Evolutionary conservation across 2,797 vertebrate species (phyloP).

Genomic region (Acomys russatus): DNA sequence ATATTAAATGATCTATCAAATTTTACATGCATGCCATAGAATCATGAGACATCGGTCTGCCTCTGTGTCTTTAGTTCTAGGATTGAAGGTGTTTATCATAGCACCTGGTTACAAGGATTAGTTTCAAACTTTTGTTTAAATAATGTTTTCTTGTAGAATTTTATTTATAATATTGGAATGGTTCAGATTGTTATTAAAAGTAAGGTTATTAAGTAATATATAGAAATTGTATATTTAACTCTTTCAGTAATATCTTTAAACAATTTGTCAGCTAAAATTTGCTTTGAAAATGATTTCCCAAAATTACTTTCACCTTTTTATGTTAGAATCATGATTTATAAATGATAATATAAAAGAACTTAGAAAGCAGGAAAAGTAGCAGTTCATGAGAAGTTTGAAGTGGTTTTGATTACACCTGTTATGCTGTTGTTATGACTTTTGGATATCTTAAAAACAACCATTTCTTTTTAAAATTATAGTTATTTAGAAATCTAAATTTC

Average conservation of each 20-base stretch:
- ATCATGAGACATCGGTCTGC: neutral
- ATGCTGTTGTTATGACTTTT: slow-evolving; percentile 35
- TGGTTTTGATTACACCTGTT: slow-evolving; percentile 55
- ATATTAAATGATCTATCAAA: slow-evolving; percentile 9
- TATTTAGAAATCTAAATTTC: slow-evolving; percentile 62
- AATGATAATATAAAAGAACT: slow-evolving; percentile 69
- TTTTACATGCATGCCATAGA: slow-evolving; percentile 14
- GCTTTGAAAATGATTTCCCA: slow-evolving; percentile 71
- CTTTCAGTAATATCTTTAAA: slow-evolving; percentile 36
- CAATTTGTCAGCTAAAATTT: slow-evolving; percentile 71
- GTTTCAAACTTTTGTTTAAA: neutral
- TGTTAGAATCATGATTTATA: slow-evolving; percentile 73
- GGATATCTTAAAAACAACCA: slow-evolving; percentile 57
- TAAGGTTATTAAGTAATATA: slow-evolving; percentile 51
- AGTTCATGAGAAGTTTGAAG: slow-evolving; percentile 49
- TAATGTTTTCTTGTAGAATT: slow-evolving; percentile 35
- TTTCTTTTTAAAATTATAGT: neutral
- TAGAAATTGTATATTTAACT: slow-evolving; percentile 65
- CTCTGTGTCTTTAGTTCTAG: neutral
- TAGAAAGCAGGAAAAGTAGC: slow-evolving; percentile 58
- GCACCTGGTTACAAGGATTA: neutral
- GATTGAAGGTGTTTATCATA: neutral
- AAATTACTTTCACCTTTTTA: slow-evolving; percentile 65
- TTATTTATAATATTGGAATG: slow-evolving; percentile 58
- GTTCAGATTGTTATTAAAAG: slow-evolving; percentile 68